A percentile compares a stretch with the other conserved stretches of the same genome.
Evolutionary conservation across 2,113 vertebrate species (phyloP).

Genomic region (Heterochromis multidens): DNA sequence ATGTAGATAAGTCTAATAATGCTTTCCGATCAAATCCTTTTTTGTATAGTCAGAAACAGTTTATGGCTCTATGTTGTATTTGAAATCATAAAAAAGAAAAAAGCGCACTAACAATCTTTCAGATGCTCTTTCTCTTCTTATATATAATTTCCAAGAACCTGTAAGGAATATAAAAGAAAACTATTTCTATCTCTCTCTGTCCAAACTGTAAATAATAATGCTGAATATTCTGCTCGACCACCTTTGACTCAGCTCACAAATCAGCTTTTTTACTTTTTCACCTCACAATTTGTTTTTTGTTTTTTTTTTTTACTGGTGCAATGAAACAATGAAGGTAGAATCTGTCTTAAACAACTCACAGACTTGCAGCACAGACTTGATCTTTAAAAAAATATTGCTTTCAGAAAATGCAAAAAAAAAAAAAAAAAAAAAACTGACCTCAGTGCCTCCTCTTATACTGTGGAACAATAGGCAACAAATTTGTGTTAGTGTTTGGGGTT

Average conservation of each 20-base stretch:
- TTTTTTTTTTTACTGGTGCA: slow-evolving; percentile 53
- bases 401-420: slow-evolving; percentile 61
- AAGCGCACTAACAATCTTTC: slow-evolving; percentile 78
- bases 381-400: slow-evolving; percentile 38
- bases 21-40: slow-evolving; percentile 74
- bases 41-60: slow-evolving; percentile 76
- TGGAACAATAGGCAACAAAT: slow-evolving; percentile 28
- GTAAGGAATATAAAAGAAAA: slow-evolving; percentile 26
- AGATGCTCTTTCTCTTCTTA: slow-evolving; percentile 39
- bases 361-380: slow-evolving; percentile 31
- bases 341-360: slow-evolving; percentile 40
- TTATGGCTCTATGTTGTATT: slow-evolving; percentile 71
- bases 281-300: neutral
- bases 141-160: slow-evolving; percentile 33
- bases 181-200: neutral
- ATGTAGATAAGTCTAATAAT: slow-evolving; percentile 75
- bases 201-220: slow-evolving; percentile 60
- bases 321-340: slow-evolving; percentile 63
- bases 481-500: neutral
- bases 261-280: neutral
- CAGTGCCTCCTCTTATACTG: slow-evolving; percentile 82
- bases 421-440: slow-evolving; percentile 65
- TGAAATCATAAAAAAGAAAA: slow-evolving; percentile 63
- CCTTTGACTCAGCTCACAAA: slow-evolving; percentile 20
- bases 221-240: slow-evolving; percentile 21